A percentile compares a stretch with the other conserved stretches of the same genome.
Conservation (phyloP, 2,888 invertebrate species). For the Hemaris fuciformis region DNA sequence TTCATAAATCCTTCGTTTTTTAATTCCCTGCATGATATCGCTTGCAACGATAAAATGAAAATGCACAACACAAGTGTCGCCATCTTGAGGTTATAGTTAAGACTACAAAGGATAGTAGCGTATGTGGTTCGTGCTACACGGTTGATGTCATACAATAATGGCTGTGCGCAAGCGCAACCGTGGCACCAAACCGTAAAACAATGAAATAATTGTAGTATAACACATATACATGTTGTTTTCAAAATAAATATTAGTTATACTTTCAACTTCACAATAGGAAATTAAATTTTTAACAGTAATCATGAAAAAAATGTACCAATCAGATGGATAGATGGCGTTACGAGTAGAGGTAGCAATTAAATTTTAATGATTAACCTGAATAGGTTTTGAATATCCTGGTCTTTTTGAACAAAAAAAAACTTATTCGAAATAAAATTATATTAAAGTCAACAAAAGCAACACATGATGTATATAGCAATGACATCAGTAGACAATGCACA, state of each 20-base stretch:
- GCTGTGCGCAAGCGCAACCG: conserved; percentile 53
- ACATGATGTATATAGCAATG: conserved; percentile 28
- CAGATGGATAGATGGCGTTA: conserved; percentile 12
- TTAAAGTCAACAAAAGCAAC: background rate
- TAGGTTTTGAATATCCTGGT: background rate
- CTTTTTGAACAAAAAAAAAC: no score
- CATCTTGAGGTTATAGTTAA: conserved; percentile 54
- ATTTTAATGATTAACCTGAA: background rate
- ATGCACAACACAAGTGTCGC: conserved; percentile 52
- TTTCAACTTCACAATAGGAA: background rate
- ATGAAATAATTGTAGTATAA: conserved; percentile 34
- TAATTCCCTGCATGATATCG: conserved; percentile 43
- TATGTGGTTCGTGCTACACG: conserved; percentile 37
- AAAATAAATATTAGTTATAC: background rate
- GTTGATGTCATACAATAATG: conserved; percentile 60
- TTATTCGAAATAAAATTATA: no score
- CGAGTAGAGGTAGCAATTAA: background rate
- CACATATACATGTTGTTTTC: background rate
- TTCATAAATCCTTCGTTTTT: conserved; percentile 61
- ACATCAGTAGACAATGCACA: conserved; percentile 34
- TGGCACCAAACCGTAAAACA: conserved; percentile 61
- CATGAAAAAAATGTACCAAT: no score
- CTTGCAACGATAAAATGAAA: conserved; percentile 41
- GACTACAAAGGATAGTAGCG: conserved; percentile 47
- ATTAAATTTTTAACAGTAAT: no score